Base-by-base conservation (phyloP, 2,797 vertebrate species). In the Tapirus indicus region DNA sequence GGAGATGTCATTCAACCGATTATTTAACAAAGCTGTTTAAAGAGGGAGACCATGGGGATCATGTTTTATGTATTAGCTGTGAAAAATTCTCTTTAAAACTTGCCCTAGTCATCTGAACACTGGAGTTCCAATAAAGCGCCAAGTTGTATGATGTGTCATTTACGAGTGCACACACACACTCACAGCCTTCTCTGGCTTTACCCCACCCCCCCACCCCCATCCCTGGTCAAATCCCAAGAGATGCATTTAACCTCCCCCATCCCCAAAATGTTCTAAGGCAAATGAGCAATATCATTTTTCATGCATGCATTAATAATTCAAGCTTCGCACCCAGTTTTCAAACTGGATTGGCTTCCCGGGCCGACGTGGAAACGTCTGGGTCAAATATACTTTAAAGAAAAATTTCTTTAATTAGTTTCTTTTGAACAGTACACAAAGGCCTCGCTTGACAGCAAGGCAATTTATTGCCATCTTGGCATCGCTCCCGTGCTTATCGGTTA, bases 11-110 rank as follows among this genome's bases (percentile, higher is more conserved):
- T 71, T 56, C 69, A 7, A 60, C 82, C 77, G 95, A 80, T 89
- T 97, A 75, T 90, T 97, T 97, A 97, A 97, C 93, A 97, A 94
- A 95, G 84, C 97, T 95, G 89, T 97, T 97, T 97, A 97, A 97
- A 92, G 88, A 95, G 84, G 52, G 58, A 71, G 17, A 49, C 56
- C 4, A 62, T 0, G 9, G 62, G 35, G 66, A 88, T 90, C 92
- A 94, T 97, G 72, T 87, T 97, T 96, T 97, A 95, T 97, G 84
- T 83, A 94, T 97, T 85, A 90, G 41, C 90, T 82, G 21, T 88
- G 87, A 94, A 98, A 97, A 96, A 79, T 90, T 97, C 94, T 74
- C 87, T 96, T 95, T 92, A 95, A 90, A 92, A 80, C 96, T 75
- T 95, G 80, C 96, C 87, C 97, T 88, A 21, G 84, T 56, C 94